Evolutionary conservation across 2,888 invertebrate genomes (phyloP), one percentile per base, ranked within the genome.

Genomic region (Tineola bisselliella): DNA sequence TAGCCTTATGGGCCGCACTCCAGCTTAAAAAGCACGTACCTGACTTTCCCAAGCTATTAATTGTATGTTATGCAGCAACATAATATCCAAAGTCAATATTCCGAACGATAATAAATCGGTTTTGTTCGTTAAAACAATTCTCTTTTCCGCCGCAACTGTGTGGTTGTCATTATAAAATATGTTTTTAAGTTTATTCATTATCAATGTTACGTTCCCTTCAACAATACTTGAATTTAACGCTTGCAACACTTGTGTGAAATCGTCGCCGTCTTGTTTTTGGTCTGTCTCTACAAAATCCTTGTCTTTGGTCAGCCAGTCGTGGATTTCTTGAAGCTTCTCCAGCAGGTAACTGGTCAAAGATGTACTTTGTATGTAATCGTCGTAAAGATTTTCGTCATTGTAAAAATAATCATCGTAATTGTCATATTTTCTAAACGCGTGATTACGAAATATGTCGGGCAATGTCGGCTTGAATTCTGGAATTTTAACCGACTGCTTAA

Each of bases 1-100:
- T n/a, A n/a, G n/a, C n/a, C n/a, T n/a, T n/a, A 25, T 25, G 25
- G 25, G 6, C 25, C 25, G 25, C 25, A 25, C 25, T 25, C 25
- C 6, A 25, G 25, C 25, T 25, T 25, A 6, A 25, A 25, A 25
- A 4, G 25, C 25, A 62, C 68, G 58, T 57, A 84, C 84, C 78
- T 88, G 88, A 67, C 80, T 88, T 65, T 88, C 88, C 87, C 89
- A 88, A 0, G 88, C 88, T 80, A 89, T 87, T 18, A 88, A 67
- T 66, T 89, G 89, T 44, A 89, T 88, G 68, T 89, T 89, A 69
- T 88, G 88, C 1, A 90, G 65, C 61, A 90, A 66, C 77, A 90
- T 87, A 0, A 90, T 81, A 67, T 90, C 90, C 59, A 90, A 66
- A 0, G 89, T 88, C 64, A 90, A 65, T 44, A 90, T 87, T 0